phyloP scores from a whole-genome alignment of 2,797 vertebrate genomes.

The Sebastes steindachneri region DNA sequence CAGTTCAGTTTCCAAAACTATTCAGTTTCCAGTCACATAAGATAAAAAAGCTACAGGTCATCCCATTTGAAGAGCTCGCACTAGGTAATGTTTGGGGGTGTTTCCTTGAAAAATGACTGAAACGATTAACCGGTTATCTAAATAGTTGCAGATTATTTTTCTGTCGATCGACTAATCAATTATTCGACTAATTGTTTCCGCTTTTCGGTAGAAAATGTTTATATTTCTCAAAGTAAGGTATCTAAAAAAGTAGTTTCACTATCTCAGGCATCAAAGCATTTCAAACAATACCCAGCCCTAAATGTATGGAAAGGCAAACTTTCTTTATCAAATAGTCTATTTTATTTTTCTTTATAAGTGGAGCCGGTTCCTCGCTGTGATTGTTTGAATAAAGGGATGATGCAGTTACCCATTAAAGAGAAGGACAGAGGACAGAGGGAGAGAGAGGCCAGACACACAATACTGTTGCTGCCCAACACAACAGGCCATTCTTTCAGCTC shows the following conservation, averaged over 20 bases:
- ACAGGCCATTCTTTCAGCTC: conserved; percentile 80
- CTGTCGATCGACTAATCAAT: neutral
- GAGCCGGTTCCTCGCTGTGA: conserved; percentile 51
- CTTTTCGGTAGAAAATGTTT: neutral
- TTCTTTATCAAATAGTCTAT: conserved; percentile 25
- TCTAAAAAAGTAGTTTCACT: neutral
- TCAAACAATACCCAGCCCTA: conserved; percentile 1
- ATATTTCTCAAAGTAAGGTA: neutral
- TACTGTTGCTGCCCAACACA: conserved; percentile 74
- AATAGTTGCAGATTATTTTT: neutral
- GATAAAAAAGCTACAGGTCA: neutral
- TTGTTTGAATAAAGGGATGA: conserved; percentile 57
- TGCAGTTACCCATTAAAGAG: conserved; percentile 57
- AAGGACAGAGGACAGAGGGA: conserved; percentile 46
- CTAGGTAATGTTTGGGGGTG: neutral
- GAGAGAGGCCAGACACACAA: conserved; percentile 73
- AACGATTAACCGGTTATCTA: neutral
- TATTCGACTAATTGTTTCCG: neutral
- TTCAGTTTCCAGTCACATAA: neutral
- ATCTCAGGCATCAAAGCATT: neutral
- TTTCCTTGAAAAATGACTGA: neutral
- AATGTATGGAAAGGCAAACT: neutral
- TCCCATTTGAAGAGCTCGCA: neutral
- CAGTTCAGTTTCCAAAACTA: neutral
- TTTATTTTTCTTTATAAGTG: neutral